Base-by-base conservation (phyloP, 2,888 invertebrate species). In the Criorhina ranunculi region DNA sequence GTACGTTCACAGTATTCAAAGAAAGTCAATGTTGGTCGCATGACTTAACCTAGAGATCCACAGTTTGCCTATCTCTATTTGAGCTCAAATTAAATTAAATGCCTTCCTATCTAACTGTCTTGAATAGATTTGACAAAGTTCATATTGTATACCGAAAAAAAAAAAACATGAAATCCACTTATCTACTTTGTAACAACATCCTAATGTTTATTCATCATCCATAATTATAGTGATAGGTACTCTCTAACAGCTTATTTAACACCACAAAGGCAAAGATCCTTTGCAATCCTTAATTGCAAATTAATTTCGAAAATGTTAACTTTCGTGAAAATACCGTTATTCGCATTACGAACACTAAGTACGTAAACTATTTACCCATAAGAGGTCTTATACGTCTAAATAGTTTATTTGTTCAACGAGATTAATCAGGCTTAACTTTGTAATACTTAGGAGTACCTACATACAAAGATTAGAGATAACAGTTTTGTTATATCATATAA, bases 391-490 rank as follows among this genome's bases (percentile, higher is more conserved):
- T 0, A 15, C 7, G 15, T 6, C 6, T 17, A 42, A 42, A 42
- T 42, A 15, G 17, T 17, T 35, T 35, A 35, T 2, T 35, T 9
- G 2, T 6, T 33, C 5, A 7, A 35, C 1, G 17, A 44, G n/a
- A 44, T 44, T 15, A 44, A 44, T 44, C 42, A 42, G 44, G 42
- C 42, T 42, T 42, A 8, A 46, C 19, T 46, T 7, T 24, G 24
- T 11, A 49, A 49, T 49, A 24, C 24, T 11, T 49, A 9, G n/a
- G n/a, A n/a, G n/a, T n/a, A n/a, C 35, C 35, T 37, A 37, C 35
- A 37, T 37, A 11, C 2, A 37, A 37, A 37, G 3, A 37, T 8
- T 1, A 42, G 12, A 42, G 6, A 42, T 33, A 33, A 33, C 33
- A 2, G 15, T n/a, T 42, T 12, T 15, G n/a, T n/a, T n/a, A n/a